Percentiles rank a stretch among this genome's conserved stretches.
phyloP scores from a whole-genome alignment of 1,140 invertebrate species.

The Marisa cornuarietis region DNA sequence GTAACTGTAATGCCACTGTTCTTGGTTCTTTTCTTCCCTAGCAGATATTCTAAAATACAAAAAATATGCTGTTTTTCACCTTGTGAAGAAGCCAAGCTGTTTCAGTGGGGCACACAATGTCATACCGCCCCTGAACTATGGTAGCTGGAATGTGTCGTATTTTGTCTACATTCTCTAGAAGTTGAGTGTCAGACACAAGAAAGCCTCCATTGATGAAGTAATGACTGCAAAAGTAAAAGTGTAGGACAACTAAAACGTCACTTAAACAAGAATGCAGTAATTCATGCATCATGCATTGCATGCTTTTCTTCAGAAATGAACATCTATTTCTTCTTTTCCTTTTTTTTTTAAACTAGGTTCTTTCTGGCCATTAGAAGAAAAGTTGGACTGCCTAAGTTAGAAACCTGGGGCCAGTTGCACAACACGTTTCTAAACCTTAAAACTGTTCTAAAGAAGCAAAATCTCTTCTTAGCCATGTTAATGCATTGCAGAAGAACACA shows the following conservation, averaged over 20 bases:
- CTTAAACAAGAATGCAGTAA: background rate
- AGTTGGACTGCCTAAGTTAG: no score
- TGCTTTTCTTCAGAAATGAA: background rate
- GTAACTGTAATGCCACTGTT: no score
- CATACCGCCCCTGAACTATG: constrained; percentile 64
- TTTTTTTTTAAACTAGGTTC: background rate
- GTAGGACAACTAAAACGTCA: background rate
- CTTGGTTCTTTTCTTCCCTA: no score
- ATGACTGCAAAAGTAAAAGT: constrained; percentile 46
- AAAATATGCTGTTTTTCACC: constrained; percentile 30
- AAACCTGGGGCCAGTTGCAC: no score
- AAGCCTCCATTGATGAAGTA: constrained; percentile 64
- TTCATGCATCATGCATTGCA: background rate
- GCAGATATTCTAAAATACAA: no score
- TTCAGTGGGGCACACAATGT: constrained; percentile 60
- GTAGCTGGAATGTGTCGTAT: constrained; percentile 61
- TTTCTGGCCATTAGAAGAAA: background rate
- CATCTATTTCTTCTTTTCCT: no score
- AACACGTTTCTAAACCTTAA: no score
- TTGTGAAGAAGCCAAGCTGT: constrained; percentile 63
- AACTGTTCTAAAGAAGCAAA: no score
- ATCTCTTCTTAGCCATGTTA: no score
- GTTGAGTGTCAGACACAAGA: constrained; percentile 50
- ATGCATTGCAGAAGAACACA: no score
- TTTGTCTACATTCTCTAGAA: constrained; percentile 59